Evolutionary conservation across 2,797 vertebrate species (phyloP), one percentile per base, ranked within the genome.

Genomic region (Semotilus atromaculatus): DNA sequence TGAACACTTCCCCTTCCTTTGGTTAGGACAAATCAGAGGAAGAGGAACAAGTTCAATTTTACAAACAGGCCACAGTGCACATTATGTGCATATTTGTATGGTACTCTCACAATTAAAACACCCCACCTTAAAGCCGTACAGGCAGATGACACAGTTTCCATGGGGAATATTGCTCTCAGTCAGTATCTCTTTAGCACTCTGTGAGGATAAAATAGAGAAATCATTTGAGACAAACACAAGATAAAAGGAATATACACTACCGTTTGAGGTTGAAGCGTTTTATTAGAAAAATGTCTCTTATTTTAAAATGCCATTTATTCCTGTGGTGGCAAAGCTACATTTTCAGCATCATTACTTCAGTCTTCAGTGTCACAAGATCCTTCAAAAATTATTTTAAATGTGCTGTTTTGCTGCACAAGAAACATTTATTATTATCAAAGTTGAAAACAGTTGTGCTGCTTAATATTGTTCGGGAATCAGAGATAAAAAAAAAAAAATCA

Each of bases 161-260:
- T 98, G 96, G 87, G 98, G 98, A 91, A 99, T 96, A 82, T 99
- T 99, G 92, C 98, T 99, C 77, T 97, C 96, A 0, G 98, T 99
- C 88, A 96, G 91, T 90, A 96, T 95, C 89, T 96, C 95, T 93
- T 96, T 96, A 2, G 94, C 95, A 93, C 95, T 95, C 95, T 96
- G 88, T 19, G 31, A 74, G 14, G 23, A 77, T 78, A 38, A 75
- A 13, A 70, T 26, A 45, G 45, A 5, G 10, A 48, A 31, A 78
- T 19, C 0, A n/a, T n/a, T 26, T 86, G 13, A 38, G 23, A 72
- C 9, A 77, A n/a, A 38, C 19, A 29, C 29, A 74, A 53, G 7
- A 76, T 55, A 45, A 53, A 58, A 45, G 9, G 29, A 5, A 51
- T 3, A 11, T 51, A 53, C 16, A 34, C 18, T 34, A 34, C 19